Percentiles rank a stretch among this genome's conserved stretches.
These are phyloP conservation scores for Ostrea edulis DNA, from an alignment of 1,140 invertebrate species.

Conservation along the genomic window DNA sequence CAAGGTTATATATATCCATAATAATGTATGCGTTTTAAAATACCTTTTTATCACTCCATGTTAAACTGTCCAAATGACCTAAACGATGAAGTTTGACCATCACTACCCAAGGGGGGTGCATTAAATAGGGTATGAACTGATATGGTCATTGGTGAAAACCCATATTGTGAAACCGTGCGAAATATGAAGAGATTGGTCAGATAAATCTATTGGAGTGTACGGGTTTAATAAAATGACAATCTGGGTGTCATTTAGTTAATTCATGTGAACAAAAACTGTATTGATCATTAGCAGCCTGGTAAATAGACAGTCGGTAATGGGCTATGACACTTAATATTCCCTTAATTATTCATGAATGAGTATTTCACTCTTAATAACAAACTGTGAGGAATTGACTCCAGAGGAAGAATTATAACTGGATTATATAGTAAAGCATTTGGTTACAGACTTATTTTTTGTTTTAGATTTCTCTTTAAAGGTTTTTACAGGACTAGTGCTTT, in stretches of 20 bases:
- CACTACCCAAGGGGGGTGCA: neutral
- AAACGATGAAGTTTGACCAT: neutral
- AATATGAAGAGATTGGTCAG: neutral
- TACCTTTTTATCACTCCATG: neutral
- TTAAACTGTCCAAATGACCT: neutral
- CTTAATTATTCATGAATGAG: conserved; percentile 17
- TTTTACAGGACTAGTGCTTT: too few species aligned
- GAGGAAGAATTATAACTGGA: neutral
- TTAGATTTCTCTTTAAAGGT: too few species aligned
- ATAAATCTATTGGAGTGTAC: neutral
- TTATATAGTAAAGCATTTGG: neutral
- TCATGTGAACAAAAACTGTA: neutral
- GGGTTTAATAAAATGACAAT: neutral
- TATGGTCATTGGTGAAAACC: neutral
- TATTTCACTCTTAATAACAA: neutral
- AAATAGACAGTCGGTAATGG: neutral
- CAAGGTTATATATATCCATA: too few species aligned
- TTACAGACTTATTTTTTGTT: too few species aligned
- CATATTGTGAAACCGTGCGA: neutral
- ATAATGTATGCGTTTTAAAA: too few species aligned
- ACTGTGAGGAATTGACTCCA: neutral
- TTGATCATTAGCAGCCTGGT: neutral
- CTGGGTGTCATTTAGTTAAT: neutral
- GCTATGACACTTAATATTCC: neutral
- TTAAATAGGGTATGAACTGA: neutral